phyloP scores from a whole-genome alignment of 2,797 vertebrate genomes.

The Peromyscus nudipes region DNA sequence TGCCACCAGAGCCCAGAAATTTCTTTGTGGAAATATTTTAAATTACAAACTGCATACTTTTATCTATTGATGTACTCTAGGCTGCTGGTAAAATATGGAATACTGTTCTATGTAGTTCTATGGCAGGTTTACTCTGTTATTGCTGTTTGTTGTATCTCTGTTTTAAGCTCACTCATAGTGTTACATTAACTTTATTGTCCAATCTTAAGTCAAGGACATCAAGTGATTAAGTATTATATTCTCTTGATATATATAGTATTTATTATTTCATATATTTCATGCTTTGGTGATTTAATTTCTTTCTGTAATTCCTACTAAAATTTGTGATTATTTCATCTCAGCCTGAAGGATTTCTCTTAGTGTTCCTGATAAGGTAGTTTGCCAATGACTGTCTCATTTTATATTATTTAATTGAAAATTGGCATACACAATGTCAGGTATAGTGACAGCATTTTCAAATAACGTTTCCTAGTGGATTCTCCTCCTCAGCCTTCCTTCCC shows the following conservation, averaged over 20 bases:
- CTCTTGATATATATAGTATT: not conserved
- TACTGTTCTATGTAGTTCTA: not conserved
- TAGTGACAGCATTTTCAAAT: not conserved
- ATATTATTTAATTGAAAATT: not conserved
- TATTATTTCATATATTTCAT: not conserved
- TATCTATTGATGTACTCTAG: not conserved
- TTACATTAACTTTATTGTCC: not conserved
- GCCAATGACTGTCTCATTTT: not conserved
- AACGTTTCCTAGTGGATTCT: not conserved
- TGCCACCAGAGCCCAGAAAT: not conserved
- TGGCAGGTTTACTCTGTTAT: not conserved
- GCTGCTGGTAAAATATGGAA: not conserved
- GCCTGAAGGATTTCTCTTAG: not conserved
- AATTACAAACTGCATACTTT: not conserved
- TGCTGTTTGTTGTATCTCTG: not conserved
- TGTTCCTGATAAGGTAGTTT: not conserved
- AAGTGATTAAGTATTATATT: not conserved
- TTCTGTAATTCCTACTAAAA: not conserved
- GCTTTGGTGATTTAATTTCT: not conserved
- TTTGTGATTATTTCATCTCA: not conserved
- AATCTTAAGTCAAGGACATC: not conserved
- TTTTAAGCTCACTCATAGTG: not conserved
- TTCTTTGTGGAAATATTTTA: not conserved
- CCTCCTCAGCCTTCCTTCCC: not conserved
- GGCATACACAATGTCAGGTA: not conserved